Conservation (phyloP, 2,797 vertebrate genomes). For the Macroramphosus scolopax region DNA sequence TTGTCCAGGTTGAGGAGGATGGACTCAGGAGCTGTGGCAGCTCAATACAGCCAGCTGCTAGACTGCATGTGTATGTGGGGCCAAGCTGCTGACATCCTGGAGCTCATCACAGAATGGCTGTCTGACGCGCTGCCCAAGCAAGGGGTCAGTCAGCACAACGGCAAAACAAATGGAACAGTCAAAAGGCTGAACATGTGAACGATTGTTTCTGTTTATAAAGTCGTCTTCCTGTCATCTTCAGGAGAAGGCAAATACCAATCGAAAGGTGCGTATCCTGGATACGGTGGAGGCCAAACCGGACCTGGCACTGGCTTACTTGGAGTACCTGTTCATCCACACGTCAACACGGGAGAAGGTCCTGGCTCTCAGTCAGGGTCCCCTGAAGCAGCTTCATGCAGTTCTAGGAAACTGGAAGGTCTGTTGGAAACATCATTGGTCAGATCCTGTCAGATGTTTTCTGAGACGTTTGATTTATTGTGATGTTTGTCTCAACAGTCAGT, state of each 20-base stretch:
- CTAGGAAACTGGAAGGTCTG: conserved; percentile 84
- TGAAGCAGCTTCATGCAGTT: conserved; percentile 80
- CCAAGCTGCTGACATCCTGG: conserved; percentile 79
- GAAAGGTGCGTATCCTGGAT: conserved; percentile 80
- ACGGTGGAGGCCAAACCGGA: conserved; percentile 80
- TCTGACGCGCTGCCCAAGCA: conserved; percentile 60
- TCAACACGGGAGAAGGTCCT: conserved; percentile 80
- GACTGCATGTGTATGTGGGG: conserved; percentile 94
- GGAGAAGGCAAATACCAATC: conserved; percentile 47
- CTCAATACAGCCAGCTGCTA: conserved; percentile 80
- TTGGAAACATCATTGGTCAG: not conserved
- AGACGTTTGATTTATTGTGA: too few species aligned
- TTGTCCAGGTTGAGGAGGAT: conserved; percentile 84
- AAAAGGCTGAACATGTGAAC: not conserved
- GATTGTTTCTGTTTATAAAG: not conserved
- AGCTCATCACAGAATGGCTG: conserved; percentile 87
- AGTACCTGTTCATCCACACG: conserved; percentile 82
- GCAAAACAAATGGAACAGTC: not conserved
- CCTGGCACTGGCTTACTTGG: conserved; percentile 84
- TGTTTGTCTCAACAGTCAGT: conserved; percentile 68
- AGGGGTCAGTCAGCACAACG: conserved; percentile 62
- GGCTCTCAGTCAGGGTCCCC: conserved; percentile 68
- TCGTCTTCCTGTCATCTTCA: conserved; percentile 40
- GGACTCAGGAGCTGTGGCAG: conserved; percentile 67
- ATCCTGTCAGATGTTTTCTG: too few species aligned